Evolutionary conservation across 2,888 invertebrate species (phyloP), one percentile per base, ranked within the genome.

Genomic region (Torymus texanus): DNA sequence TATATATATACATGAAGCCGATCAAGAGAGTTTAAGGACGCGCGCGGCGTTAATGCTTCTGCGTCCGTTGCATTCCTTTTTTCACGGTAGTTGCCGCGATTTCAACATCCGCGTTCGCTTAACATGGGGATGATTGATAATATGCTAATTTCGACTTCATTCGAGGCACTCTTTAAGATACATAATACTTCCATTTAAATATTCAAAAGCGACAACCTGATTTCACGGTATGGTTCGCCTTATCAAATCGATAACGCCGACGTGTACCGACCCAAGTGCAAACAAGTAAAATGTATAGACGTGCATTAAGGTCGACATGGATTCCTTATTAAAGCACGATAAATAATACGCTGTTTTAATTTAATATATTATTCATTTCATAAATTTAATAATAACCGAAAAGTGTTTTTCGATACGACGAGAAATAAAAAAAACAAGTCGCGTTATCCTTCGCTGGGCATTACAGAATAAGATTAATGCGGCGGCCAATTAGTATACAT

Each of bases 61-160:
- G 16, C 72, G 51, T 65, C 51, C 5, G 41, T 41, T 8, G 11
- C 67, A 16, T 53, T 51, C 50, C 51, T 75, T 75, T 75, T 67
- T 59, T 67, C 59, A 24, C 66, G 67, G 67, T 53, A 63, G 73
- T 63, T 18, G 65, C 21, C 14, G 61, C 61, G 59, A 50, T 63
- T 76, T 70, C 76, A 63, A 63, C 76, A 76, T 76, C 68, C 70
- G 76, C 24, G 63, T 63, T 68, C 62, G 56, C 63, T 58, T 10
- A 56, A 55, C 75, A 14, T n/a, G 63, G 51, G 76, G 63, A 71
- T 77, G 76, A 77, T 77, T 77, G 76, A 77, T 77, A 77, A 77
- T 71, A 71, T 77, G 70, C 71, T 71, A 71, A 77, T 70, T 61
- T 24, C n/a, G 10, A 0, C 18, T 24, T 14, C 53, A 13, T 21